phyloP scores from a whole-genome alignment of 2,113 vertebrate genomes.

The Piaya cayana region DNA sequence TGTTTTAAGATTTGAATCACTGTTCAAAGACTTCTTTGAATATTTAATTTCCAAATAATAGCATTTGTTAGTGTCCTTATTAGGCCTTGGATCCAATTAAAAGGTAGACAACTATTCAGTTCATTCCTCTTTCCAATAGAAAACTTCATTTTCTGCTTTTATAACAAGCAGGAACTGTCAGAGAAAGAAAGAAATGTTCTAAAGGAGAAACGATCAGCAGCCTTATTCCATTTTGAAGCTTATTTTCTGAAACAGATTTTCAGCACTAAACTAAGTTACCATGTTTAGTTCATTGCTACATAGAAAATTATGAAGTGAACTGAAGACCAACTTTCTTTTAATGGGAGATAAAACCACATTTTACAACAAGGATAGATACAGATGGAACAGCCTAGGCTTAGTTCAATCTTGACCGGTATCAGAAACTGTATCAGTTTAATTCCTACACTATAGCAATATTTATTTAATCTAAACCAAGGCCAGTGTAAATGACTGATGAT shows the following conservation, averaged over 20 bases:
- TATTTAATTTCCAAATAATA: constrained; percentile 56
- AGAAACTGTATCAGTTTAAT: neutral
- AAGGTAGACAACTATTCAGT: constrained; percentile 29
- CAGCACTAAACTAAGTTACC: neutral
- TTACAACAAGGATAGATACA: neutral
- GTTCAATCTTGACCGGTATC: neutral
- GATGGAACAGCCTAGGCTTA: neutral
- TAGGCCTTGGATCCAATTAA: constrained; percentile 48
- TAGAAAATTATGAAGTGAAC: neutral
- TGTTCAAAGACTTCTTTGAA: constrained; percentile 56
- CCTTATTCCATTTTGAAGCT: neutral
- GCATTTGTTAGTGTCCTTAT: constrained; percentile 53
- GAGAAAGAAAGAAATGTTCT: neutral
- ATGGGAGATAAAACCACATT: neutral
- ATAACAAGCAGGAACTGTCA: constrained; percentile 19
- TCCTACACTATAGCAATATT: neutral
- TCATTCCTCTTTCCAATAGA: neutral
- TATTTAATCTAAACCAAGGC: neutral
- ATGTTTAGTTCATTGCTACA: neutral
- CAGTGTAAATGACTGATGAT: neutral
- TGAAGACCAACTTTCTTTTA: neutral
- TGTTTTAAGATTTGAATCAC: constrained; percentile 48
- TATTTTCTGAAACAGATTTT: neutral
- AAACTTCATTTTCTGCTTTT: constrained; percentile 24
- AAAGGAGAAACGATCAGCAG: constrained; percentile 42